A percentile compares a stretch with the other conserved stretches of the same genome.
Evolutionary conservation across 2,888 invertebrate species (phyloP).

Genomic region (Herminia tarsipennalis): DNA sequence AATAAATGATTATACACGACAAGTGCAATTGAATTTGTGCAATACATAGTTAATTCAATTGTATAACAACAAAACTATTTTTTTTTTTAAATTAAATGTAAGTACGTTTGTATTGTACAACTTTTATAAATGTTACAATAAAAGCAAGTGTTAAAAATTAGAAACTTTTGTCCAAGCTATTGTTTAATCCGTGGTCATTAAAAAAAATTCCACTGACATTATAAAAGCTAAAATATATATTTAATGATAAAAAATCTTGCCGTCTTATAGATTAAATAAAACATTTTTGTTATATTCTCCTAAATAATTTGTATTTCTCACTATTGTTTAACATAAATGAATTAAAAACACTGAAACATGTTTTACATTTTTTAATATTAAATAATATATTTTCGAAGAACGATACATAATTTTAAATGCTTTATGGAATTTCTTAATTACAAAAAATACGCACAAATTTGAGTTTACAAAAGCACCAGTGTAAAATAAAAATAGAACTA

Average conservation of each 20-base stretch:
- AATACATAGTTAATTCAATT: too few relatives aligned
- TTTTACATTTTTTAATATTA: constrained; percentile 25
- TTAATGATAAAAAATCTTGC: constrained; percentile 19
- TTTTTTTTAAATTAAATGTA: background rate
- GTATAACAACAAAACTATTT: background rate
- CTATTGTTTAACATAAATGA: constrained; percentile 39
- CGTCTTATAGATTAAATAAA: constrained; percentile 36
- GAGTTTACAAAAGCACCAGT: constrained; percentile 65
- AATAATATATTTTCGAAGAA: constrained; percentile 33
- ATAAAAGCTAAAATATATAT: constrained; percentile 16
- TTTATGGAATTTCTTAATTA: constrained; percentile 64
- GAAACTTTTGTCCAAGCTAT: constrained; percentile 5
- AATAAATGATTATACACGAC: background rate
- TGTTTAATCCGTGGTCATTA: background rate
- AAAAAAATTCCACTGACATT: constrained; percentile 14
- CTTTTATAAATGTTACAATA: constrained; percentile 10
- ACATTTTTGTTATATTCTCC: constrained; percentile 26
- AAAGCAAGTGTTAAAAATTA: constrained; percentile 15
- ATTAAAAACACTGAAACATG: constrained; percentile 27
- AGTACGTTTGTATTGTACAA: background rate
- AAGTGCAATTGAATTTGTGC: too few relatives aligned
- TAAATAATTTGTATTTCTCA: constrained; percentile 44
- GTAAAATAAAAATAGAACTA: constrained; percentile 43
- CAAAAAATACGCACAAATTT: constrained; percentile 49
- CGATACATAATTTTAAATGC: constrained; percentile 65